These are phyloP conservation scores for Lagorchestes hirsutus DNA, from an alignment of 2,797 vertebrate species.

Conservation along the genomic window DNA sequence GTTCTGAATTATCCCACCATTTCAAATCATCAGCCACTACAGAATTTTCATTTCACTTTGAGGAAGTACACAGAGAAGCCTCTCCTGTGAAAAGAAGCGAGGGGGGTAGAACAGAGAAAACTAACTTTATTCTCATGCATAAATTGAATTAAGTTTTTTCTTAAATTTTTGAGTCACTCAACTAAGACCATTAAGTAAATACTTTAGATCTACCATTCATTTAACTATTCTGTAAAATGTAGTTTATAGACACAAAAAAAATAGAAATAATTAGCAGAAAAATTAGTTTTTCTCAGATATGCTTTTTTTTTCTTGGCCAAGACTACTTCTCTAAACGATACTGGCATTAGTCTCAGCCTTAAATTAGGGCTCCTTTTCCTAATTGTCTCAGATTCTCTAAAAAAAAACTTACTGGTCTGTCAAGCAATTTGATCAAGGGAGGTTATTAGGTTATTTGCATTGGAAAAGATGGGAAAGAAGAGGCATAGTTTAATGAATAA, in stretches of 20 bases:
- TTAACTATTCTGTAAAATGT: background rate
- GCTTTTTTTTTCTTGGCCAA: background rate
- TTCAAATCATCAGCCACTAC: background rate
- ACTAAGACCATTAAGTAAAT: background rate
- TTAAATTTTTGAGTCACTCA: background rate
- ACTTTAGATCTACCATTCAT: background rate
- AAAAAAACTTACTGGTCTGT: background rate
- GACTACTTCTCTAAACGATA: background rate
- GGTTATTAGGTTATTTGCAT: background rate
- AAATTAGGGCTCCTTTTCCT: background rate
- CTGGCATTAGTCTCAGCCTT: background rate
- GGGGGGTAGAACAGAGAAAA: background rate
- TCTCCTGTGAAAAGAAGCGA: background rate
- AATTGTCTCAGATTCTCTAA: background rate
- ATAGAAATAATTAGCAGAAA: background rate
- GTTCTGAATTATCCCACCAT: background rate
- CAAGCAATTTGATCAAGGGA: background rate
- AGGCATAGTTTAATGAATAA: background rate
- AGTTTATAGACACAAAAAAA: background rate
- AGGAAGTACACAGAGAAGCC: background rate
- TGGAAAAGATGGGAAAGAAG: background rate
- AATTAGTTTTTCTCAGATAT: background rate
- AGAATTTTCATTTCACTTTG: background rate
- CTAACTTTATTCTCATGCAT: background rate
- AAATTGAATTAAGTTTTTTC: conserved; percentile 17